Percentiles rank a stretch among this genome's conserved stretches.
Conservation (phyloP, 2,797 vertebrate species). For the Cichlasoma orientale region DNA sequence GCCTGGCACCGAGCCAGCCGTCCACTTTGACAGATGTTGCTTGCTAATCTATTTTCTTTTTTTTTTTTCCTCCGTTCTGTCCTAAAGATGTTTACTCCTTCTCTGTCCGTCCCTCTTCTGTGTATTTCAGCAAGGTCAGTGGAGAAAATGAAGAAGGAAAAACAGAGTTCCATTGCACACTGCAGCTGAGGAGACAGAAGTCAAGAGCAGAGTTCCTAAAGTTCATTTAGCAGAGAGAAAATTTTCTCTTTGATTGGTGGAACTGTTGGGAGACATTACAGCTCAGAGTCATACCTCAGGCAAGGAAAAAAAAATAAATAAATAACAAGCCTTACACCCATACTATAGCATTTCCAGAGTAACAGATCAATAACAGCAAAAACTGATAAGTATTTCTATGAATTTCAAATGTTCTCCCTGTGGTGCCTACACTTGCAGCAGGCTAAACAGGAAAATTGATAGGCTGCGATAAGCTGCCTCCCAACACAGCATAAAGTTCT, state of each 20-base stretch:
- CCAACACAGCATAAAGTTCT: constrained; percentile 32
- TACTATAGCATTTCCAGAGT: constrained; percentile 57
- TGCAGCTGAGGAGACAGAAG: constrained; percentile 58
- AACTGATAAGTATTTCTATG: constrained; percentile 77
- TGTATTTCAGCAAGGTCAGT: constrained; percentile 67
- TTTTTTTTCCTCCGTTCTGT: constrained; percentile 21
- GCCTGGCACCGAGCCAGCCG: constrained; percentile 75
- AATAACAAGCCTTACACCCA: constrained; percentile 14
- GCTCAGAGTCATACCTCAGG: constrained; percentile 34
- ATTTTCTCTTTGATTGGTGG: constrained; percentile 48
- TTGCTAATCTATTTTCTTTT: constrained; percentile 72
- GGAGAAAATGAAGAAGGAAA: constrained; percentile 28
- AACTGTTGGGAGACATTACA: constrained; percentile 47
- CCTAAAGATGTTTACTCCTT: constrained; percentile 70
- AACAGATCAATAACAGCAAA: constrained; percentile 70
- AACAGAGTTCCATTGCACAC: constrained; percentile 34
- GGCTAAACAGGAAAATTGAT: constrained; percentile 69
- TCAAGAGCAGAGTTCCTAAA: constrained; percentile 45
- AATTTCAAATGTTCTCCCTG: constrained; percentile 74
- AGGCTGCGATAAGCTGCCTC: constrained; percentile 27
- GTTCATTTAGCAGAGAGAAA: constrained; percentile 43
- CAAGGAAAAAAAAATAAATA: constrained; percentile 33
- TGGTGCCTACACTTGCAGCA: constrained; percentile 55
- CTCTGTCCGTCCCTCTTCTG: constrained; percentile 27
- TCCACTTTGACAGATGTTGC: constrained; percentile 79